Conservation (phyloP, 2,888 invertebrate species). For the Acronicta leporina region DNA sequence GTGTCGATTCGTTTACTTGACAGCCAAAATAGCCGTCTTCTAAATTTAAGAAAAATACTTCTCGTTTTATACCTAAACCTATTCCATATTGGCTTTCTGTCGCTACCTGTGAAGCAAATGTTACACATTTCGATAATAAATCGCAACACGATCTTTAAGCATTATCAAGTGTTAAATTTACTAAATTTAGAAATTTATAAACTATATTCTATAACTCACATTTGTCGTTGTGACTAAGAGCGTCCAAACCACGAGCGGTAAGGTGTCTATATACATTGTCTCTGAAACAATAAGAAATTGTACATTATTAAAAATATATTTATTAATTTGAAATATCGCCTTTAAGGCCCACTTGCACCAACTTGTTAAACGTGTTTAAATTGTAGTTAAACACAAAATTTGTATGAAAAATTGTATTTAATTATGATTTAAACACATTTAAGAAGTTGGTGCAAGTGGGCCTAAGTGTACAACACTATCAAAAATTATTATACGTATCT, state of each 20-base stretch:
- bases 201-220: conserved; percentile 89
- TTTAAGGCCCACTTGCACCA: no score
- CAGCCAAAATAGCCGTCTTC: conserved; percentile 99
- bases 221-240: conserved; percentile 94
- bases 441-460: no score
- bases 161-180: not conserved
- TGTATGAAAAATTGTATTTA: no score
- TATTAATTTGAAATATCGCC: not conserved
- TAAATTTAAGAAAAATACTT: conserved; percentile 98
- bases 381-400: no score
- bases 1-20: conserved; percentile 98
- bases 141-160: not conserved
- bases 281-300: conserved; percentile 92
- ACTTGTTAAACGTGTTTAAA: no score
- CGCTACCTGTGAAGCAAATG: conserved; percentile 89
- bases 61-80: conserved; percentile 95
- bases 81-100: conserved; percentile 94
- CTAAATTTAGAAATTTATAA: not conserved
- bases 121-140: conserved; percentile 40
- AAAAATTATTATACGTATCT: no score
- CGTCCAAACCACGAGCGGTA: conserved; percentile 97
- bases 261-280: conserved; percentile 96
- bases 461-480: no score
- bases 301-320: conserved; percentile 12
- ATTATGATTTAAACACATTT: no score